Base-by-base conservation (phyloP, 2,888 invertebrate species). In the Ochropleura plecta region DNA sequence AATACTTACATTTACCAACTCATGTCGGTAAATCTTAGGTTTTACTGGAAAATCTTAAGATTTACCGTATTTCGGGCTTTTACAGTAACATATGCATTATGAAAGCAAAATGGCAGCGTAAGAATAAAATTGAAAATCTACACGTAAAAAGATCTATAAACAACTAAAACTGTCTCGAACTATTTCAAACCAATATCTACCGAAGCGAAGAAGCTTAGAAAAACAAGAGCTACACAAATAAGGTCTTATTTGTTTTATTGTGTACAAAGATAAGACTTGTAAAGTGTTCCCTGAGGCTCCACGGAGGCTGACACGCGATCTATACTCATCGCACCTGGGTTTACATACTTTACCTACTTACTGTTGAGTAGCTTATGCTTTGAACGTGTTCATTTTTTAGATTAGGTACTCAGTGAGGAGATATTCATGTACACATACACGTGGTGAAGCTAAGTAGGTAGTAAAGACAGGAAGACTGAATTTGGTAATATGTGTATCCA, bases 181-280 rank as follows among this genome's bases (percentile, higher is more conserved):
- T 48, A 64, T 64, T 48, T 10, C 51, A 42, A 70, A 76, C 16
- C 44, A 55, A 62, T 57, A 68, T 65, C 65, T 75, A 78, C 69
- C 64, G 70, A 74, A 64, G 48, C 65, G 53, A 66, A 64, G 68
- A 67, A 84, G 30, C 53, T 40, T 55, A 53, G 14, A 53, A 83
- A 79, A 83, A 67, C 76, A 84, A 83, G 59, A 73, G 67, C 55
- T 65, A 68, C 71, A 65, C 70, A 81, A 84, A 82, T 76, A 82
- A 60, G 55, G 51, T 74, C 48, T 70, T 74, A 76, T 85, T 83
- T 84, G 82, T 82, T 83, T 78, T 80, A 84, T 77, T 76, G 78
- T 77, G 70, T 67, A 72, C 64, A 76, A 62, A 59, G 66, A 59
- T 73, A 59, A 51, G 72, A 74, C 68, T 74, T 63, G 70, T 72